phyloP scores from a whole-genome alignment of 2,888 invertebrate species.

The Cyrtodaria siliqua region DNA sequence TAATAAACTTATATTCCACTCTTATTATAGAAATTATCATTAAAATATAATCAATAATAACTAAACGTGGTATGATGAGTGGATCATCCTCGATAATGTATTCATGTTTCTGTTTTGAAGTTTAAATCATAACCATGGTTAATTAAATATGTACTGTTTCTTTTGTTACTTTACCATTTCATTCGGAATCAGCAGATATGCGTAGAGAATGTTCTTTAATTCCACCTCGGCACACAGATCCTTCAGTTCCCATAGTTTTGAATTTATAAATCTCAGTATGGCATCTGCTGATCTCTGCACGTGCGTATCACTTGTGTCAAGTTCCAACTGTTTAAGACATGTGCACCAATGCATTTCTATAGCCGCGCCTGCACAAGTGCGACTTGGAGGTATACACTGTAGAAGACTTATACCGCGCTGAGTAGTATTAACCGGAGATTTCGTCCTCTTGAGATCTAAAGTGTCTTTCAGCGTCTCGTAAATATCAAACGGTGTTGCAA shows the following conservation, averaged over 20 bases:
- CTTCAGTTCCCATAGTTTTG: conserved; percentile 57
- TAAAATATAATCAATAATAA: too few species aligned
- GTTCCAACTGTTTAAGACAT: conserved; percentile 73
- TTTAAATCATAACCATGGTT: too few species aligned
- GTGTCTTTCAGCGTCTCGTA: conserved; percentile 79
- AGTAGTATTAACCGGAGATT: conserved; percentile 1
- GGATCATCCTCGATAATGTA: too few species aligned
- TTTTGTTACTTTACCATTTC: conserved; percentile 80
- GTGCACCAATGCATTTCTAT: conserved; percentile 83
- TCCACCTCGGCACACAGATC: conserved; percentile 65
- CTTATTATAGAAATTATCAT: too few species aligned
- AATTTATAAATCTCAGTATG: conserved; percentile 71
- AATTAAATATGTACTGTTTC: too few species aligned
- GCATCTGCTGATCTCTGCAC: conserved; percentile 66
- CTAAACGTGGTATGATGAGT: too few species aligned
- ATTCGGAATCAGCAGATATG: conserved; percentile 73
- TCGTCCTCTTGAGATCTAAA: conserved; percentile 75
- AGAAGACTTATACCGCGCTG: conserved; percentile 79
- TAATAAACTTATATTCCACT: too few species aligned
- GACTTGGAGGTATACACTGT: conserved; percentile 72
- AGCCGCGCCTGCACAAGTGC: conserved; percentile 79
- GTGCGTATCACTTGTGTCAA: conserved; percentile 62
- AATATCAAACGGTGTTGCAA: conserved; percentile 83
- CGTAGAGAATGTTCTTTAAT: conserved; percentile 59
- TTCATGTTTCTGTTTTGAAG: too few species aligned